A percentile compares a stretch with the other conserved stretches of the same genome.
phyloP scores from a whole-genome alignment of 2,113 vertebrate genomes.

The Pteronura brasiliensis region DNA sequence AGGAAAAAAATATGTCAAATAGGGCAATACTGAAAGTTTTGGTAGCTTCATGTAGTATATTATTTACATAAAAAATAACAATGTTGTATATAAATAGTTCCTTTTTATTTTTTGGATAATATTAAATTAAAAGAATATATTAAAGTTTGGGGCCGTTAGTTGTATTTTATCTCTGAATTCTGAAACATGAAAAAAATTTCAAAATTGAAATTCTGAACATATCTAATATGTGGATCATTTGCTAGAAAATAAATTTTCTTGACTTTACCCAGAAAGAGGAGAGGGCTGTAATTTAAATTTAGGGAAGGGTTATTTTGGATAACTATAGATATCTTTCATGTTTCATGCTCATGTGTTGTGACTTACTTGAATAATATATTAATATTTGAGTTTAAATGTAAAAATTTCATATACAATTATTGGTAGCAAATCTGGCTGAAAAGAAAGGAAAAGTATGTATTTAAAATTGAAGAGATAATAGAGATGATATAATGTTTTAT shows the following conservation, averaged over 20 bases:
- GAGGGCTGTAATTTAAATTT: slow-evolving; percentile 22
- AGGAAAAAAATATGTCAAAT: neutral
- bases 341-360: neutral
- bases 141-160: neutral
- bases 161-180: slow-evolving; percentile 35
- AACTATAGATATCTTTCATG: slow-evolving; percentile 26
- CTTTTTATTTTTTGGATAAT: neutral
- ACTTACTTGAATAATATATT: slow-evolving; percentile 5
- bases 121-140: neutral
- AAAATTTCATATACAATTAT: neutral
- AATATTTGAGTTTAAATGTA: slow-evolving; percentile 23
- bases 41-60: neutral
- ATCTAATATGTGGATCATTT: neutral
- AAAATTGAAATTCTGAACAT: neutral
- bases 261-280: slow-evolving; percentile 30
- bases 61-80: slow-evolving; percentile 31
- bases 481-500: neutral
- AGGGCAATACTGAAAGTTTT: neutral
- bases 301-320: slow-evolving; percentile 28
- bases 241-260: slow-evolving; percentile 44
- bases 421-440: slow-evolving; percentile 33
- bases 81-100: neutral
- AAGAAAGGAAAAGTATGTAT: neutral
- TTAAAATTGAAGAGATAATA: slow-evolving; percentile 29
- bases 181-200: neutral